Conservation (phyloP, 2,888 invertebrate species). For the Danaus chrysippus region DNA sequence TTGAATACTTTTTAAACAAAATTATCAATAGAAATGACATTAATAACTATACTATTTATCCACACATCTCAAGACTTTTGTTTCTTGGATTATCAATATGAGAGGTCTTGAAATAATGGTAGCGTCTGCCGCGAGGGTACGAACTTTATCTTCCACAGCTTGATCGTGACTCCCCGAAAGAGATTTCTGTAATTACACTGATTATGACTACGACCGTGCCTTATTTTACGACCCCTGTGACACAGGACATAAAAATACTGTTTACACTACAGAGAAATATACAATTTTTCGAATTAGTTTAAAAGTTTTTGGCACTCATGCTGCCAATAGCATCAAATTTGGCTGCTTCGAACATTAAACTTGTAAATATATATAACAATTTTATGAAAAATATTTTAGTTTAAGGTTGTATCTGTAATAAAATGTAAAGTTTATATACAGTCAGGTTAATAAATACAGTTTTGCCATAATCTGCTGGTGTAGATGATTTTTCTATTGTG, state of each 20-base stretch:
- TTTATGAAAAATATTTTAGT: slow-evolving; percentile 1
- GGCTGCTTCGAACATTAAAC: not conserved
- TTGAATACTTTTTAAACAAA: too few relatives aligned
- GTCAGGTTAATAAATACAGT: not conserved
- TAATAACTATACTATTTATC: too few relatives aligned
- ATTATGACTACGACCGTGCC: slow-evolving; percentile 58
- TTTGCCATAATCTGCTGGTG: not conserved
- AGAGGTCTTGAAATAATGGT: slow-evolving; percentile 48
- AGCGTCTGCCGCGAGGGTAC: slow-evolving; percentile 57
- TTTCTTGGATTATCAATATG: slow-evolving; percentile 11
- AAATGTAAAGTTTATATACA: not conserved
- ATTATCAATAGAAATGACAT: too few relatives aligned
- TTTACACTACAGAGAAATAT: slow-evolving; percentile 11
- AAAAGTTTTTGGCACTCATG: slow-evolving; percentile 23
- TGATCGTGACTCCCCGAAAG: slow-evolving; percentile 74
- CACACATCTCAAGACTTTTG: too few relatives aligned
- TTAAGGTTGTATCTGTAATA: not conserved
- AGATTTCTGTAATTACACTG: slow-evolving; percentile 75
- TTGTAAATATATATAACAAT: slow-evolving; percentile 1
- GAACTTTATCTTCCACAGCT: slow-evolving; percentile 73
- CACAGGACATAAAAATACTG: slow-evolving; percentile 5
- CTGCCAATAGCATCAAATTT: slow-evolving; percentile 10
- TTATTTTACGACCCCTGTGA: slow-evolving; percentile 15
- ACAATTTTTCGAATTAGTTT: slow-evolving; percentile 17
- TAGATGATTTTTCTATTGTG: too few relatives aligned